Base-by-base conservation (phyloP, 2,888 invertebrate species). In the Megastigmus dorsalis region DNA sequence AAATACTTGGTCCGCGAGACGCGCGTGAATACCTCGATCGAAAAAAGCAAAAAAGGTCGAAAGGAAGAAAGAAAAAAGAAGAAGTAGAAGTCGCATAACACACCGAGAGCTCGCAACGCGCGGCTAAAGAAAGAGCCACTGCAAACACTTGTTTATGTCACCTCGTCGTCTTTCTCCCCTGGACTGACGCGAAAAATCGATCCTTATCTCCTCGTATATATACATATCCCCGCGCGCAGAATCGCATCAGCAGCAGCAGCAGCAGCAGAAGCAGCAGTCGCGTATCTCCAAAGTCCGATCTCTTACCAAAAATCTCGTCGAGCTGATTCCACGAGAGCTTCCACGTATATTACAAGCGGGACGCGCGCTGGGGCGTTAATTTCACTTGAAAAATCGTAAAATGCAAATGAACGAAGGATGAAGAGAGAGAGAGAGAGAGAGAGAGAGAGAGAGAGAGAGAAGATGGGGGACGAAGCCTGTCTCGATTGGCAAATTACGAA, bases 401-500 rank as follows among this genome's bases (percentile, higher is more conserved):
- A 87, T 86, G 86, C 84, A 86, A 87, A 87, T 86, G 84, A 84
- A 84, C 78, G 80, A 28, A 41, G 41, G n/a, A 26, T 59, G 41
- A 9, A 59, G 30, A 28, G 52, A 18, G 28, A 26, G n/a, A 23
- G 18, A 10, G 9, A 10, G 33, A 33, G 7, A 7, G 7, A 7
- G 48, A 50, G 48, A 23, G 48, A 23, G 48, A 50, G 48, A 23
- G 20, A 3, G 2, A 2, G 45, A 45, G 45, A 20, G 45, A 3
- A 13, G 28, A 36, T 33, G 13, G 55, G 23, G 23, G 36, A 4
- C 33, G 71, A 65, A 66, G 18, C 77, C 55, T 52, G 45, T 43
- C 72, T 78, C 81, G 83, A 82, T 84, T 86, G 85, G 86, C 86
- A 85, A 86, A 87, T 86, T 87, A 85, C 84, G 84, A 86, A 84